Percentiles rank a stretch among this genome's conserved stretches.
Conservation (phyloP, 2,888 invertebrate species). For the Patella pellucida region DNA sequence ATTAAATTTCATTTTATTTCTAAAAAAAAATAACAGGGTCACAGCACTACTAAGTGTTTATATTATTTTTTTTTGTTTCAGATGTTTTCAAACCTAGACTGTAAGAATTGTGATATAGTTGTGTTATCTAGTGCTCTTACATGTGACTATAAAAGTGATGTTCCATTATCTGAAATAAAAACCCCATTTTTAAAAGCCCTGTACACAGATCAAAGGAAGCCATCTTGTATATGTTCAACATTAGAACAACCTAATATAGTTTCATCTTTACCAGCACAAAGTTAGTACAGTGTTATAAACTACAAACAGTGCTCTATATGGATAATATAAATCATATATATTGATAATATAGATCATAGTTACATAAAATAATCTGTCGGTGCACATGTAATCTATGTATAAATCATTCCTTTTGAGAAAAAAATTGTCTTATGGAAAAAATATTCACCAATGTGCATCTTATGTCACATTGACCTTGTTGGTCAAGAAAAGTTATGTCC, state of each 20-base stretch:
- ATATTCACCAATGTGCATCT: too few relatives aligned
- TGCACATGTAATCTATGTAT: too few relatives aligned
- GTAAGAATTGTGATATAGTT: conserved; percentile 44
- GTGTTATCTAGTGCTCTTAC: conserved; percentile 51
- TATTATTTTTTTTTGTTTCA: conserved; percentile 35
- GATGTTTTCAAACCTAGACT: conserved; percentile 50
- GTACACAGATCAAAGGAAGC: conserved; percentile 51
- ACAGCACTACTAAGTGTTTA: not conserved
- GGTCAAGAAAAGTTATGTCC: too few relatives aligned
- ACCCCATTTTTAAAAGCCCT: conserved; percentile 60
- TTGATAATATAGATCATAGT: not conserved
- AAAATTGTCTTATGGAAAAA: too few relatives aligned
- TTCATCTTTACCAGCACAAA: conserved; percentile 62
- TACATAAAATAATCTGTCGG: too few relatives aligned
- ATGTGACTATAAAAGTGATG: conserved; percentile 57
- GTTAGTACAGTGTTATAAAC: conserved; percentile 43
- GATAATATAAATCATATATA: not conserved
- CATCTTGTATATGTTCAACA: conserved; percentile 53
- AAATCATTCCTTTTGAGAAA: too few relatives aligned
- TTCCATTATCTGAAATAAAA: conserved; percentile 53
- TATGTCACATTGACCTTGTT: too few relatives aligned
- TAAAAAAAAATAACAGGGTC: not conserved
- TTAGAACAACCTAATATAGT: conserved; percentile 66
- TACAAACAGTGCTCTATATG: not conserved
- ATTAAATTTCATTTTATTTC: not conserved